phyloP scores from a whole-genome alignment of 2,888 invertebrate species.

The Mellilla xanthometata region DNA sequence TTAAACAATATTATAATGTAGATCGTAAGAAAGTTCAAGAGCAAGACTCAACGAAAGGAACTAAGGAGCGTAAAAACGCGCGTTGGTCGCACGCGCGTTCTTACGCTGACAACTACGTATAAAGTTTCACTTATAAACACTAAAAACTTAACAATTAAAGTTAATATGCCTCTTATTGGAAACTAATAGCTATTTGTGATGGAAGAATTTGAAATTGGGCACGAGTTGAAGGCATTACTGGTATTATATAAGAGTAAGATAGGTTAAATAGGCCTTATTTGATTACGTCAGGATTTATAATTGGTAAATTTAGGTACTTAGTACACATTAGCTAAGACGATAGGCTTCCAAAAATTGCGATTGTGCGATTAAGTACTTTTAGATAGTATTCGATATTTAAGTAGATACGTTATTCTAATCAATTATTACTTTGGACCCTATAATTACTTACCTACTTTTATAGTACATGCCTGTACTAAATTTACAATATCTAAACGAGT shows the following conservation, averaged over 20 bases:
- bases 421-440: constrained; percentile 68
- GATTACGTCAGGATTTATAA: no score
- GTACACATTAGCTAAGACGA: no score
- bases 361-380: constrained; percentile 9
- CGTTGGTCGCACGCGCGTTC: constrained; percentile 61
- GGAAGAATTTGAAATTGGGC: constrained; percentile 9
- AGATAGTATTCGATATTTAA: neutral
- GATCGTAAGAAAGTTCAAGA: constrained; percentile 29
- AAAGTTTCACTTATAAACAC: constrained; percentile 28
- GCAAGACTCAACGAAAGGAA: constrained; percentile 65
- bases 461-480: constrained; percentile 58
- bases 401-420: constrained; percentile 41
- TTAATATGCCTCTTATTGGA: constrained; percentile 29
- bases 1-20: neutral
- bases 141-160: constrained; percentile 35
- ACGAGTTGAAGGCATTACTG: constrained; percentile 10
- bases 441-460: constrained; percentile 44
- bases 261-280: no score
- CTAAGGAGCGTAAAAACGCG: constrained; percentile 65
- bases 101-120: constrained; percentile 49
- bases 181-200: constrained; percentile 19
- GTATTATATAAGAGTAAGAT: neutral
- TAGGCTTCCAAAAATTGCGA: neutral
- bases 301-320: no score
- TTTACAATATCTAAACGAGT: constrained; percentile 41